A percentile compares a stretch with the other conserved stretches of the same genome.
Conservation (phyloP, 2,888 invertebrate genomes). For the Spisula subtruncata region DNA sequence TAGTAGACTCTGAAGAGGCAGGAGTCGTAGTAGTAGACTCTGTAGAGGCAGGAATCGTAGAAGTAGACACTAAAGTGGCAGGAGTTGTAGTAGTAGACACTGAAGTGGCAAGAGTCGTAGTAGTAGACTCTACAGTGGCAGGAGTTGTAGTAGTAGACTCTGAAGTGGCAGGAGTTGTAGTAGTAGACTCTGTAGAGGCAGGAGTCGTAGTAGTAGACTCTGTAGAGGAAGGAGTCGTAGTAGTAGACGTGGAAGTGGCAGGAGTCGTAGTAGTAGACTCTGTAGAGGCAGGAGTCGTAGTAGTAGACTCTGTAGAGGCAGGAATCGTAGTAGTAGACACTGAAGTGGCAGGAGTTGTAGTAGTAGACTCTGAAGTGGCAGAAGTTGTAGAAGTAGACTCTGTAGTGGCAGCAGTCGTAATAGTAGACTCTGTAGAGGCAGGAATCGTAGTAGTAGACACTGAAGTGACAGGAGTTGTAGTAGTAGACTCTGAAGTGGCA, state of each 20-base stretch:
- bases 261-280: neutral
- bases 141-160: neutral
- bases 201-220: neutral
- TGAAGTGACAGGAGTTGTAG: neutral
- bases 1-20: neutral
- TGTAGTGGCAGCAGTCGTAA: neutral
- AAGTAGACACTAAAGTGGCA: no score
- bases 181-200: neutral
- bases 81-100: slow-evolving; percentile 1
- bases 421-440: neutral
- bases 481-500: neutral
- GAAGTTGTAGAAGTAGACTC: neutral
- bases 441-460: neutral
- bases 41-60: neutral
- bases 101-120: neutral
- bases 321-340: neutral
- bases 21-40: neutral
- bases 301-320: no score
- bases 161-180: neutral
- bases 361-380: neutral
- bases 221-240: neutral
- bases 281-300: neutral
- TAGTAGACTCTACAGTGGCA: neutral
- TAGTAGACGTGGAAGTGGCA: neutral
- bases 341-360: neutral